A percentile compares a stretch with the other conserved stretches of the same genome.
These are phyloP conservation scores for Carassius gibelio DNA, from an alignment of 2,113 vertebrate species.

Conservation along the genomic window DNA sequence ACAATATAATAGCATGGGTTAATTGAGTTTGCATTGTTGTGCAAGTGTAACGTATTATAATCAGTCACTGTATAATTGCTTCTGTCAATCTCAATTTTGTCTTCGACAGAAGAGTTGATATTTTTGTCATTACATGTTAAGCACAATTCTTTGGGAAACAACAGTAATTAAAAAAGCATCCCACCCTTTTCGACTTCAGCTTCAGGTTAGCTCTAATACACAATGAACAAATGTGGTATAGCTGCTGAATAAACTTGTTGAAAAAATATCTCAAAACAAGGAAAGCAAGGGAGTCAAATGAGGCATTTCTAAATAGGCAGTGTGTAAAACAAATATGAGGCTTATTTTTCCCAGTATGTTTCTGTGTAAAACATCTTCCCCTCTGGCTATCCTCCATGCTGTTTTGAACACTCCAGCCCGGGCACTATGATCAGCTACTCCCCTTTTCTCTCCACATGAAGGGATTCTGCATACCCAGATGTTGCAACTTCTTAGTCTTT, in stretches of 20 bases:
- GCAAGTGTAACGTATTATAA: conserved; percentile 4
- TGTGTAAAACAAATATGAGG: conserved; percentile 18
- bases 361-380: conserved; percentile 15
- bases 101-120: background rate
- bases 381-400: conserved; percentile 17
- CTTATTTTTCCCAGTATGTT: background rate
- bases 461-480: background rate
- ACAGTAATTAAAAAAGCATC: conserved; percentile 26
- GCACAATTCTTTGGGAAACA: background rate
- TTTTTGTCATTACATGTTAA: conserved; percentile 21
- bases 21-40: conserved; percentile 45
- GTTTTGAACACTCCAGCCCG: background rate
- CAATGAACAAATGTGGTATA: background rate
- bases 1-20: conserved; percentile 27
- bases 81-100: conserved; percentile 36
- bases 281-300: background rate
- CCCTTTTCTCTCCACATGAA: background rate
- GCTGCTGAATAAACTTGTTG: background rate
- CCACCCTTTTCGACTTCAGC: conserved; percentile 6
- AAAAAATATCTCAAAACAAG: background rate
- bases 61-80: conserved; percentile 38
- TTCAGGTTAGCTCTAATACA: background rate
- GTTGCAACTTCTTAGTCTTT: background rate
- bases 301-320: conserved; percentile 8
- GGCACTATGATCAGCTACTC: background rate